Conservation (phyloP, 2,888 invertebrate genomes). For the Geotrupes spiniger region DNA sequence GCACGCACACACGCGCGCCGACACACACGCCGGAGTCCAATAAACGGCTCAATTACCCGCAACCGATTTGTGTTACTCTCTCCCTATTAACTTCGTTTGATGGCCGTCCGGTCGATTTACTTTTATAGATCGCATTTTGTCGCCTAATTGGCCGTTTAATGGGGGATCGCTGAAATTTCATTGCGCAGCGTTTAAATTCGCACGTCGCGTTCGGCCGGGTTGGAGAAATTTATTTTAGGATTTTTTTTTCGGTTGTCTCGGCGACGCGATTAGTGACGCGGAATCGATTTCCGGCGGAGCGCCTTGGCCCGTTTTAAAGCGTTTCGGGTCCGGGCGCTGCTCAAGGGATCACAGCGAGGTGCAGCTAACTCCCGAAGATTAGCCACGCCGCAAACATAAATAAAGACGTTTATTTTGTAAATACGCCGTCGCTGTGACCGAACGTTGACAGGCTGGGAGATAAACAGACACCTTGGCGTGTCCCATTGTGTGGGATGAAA, state of each 20-base stretch:
- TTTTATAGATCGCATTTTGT: conserved; percentile 34
- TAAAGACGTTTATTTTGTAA: conserved; percentile 32
- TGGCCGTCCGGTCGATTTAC: conserved; percentile 35
- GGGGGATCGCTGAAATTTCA: conserved; percentile 7
- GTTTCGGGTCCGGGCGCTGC: too few species aligned
- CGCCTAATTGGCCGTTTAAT: conserved; percentile 28
- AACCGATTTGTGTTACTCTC: conserved; percentile 38
- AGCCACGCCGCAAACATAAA: conserved; percentile 20
- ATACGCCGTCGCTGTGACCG: conserved; percentile 30
- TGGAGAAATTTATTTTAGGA: too few species aligned
- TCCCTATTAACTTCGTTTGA: conserved; percentile 41
- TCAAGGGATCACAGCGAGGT: too few species aligned
- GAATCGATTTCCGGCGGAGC: conserved; percentile 8
- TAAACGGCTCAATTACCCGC: conserved; percentile 39
- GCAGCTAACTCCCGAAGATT: neutral
- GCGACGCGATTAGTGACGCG: conserved; percentile 1
- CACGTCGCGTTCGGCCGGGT: neutral
- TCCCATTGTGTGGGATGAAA: conserved; percentile 12
- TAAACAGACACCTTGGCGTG: conserved; percentile 11
- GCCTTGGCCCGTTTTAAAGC: too few species aligned
- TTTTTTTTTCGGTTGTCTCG: too few species aligned
- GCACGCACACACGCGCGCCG: conserved; percentile 23
- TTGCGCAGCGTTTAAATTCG: too few species aligned
- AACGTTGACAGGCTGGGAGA: conserved; percentile 29
- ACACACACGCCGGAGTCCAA: conserved; percentile 9